phyloP scores from a whole-genome alignment of 2,113 vertebrate species.

The Perca flavescens region DNA sequence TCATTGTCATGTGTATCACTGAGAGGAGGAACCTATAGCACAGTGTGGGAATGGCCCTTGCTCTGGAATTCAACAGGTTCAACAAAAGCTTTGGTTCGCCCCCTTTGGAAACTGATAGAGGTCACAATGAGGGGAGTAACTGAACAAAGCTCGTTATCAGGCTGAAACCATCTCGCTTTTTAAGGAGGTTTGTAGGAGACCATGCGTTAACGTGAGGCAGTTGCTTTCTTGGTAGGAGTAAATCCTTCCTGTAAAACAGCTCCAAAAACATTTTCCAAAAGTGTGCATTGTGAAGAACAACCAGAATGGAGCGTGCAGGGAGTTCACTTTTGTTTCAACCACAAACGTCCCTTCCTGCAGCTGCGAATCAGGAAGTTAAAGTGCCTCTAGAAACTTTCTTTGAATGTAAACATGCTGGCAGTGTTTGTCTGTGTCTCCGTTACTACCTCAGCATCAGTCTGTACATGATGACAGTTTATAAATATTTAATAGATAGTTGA shows the following conservation, averaged over 20 bases:
- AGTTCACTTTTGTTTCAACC: slow-evolving; percentile 39
- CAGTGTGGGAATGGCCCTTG: slow-evolving; percentile 77
- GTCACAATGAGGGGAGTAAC: slow-evolving; percentile 50
- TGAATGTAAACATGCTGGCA: slow-evolving; percentile 38
- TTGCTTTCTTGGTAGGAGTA: background rate
- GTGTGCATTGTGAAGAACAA: background rate
- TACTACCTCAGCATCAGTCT: background rate
- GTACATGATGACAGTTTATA: background rate
- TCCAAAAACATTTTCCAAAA: slow-evolving; percentile 44
- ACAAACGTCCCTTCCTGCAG: slow-evolving; percentile 42
- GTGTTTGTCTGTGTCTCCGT: slow-evolving; percentile 33
- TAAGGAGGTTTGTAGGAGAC: slow-evolving; percentile 16
- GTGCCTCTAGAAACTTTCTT: slow-evolving; percentile 2
- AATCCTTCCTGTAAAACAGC: slow-evolving; percentile 40
- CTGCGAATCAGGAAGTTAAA: slow-evolving; percentile 34
- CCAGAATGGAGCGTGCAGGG: background rate
- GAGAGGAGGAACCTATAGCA: slow-evolving; percentile 35
- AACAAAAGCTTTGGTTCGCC: slow-evolving; percentile 72
- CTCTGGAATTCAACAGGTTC: slow-evolving; percentile 79
- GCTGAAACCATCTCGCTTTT: background rate
- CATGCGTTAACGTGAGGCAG: background rate
- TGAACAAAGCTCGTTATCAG: slow-evolving; percentile 50
- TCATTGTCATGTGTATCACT: slow-evolving; percentile 35
- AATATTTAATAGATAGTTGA: slow-evolving; percentile 17
- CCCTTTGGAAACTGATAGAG: slow-evolving; percentile 59